Evolutionary conservation across 2,797 vertebrate species (phyloP).

Genomic region (Amazonetta brasiliensis): DNA sequence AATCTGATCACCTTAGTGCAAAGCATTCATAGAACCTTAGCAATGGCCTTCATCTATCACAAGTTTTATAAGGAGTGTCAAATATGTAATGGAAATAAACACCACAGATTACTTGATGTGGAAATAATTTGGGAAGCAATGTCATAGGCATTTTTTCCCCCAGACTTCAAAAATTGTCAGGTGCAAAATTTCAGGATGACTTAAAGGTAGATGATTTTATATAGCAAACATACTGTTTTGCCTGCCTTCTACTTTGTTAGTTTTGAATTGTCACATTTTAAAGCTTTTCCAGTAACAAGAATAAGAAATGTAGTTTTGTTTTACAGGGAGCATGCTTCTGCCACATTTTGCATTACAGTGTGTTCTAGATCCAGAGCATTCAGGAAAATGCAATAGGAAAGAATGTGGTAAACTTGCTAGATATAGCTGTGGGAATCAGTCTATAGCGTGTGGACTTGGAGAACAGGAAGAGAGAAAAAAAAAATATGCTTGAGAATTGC

Average conservation of each 20-base stretch:
- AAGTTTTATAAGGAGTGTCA: background rate
- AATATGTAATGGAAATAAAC: background rate
- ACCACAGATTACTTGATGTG: background rate
- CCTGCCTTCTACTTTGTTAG: background rate
- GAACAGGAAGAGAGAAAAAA: background rate
- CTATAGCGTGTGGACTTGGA: background rate
- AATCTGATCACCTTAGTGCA: background rate
- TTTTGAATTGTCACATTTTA: background rate
- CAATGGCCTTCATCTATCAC: background rate
- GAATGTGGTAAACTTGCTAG: background rate
- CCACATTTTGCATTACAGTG: background rate
- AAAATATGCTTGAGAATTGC: background rate
- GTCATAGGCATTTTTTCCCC: background rate
- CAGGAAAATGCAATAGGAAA: background rate
- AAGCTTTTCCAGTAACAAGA: background rate
- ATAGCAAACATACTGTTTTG: background rate
- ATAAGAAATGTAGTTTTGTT: background rate
- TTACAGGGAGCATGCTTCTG: background rate
- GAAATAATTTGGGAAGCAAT: background rate
- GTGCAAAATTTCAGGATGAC: background rate
- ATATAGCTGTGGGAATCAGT: background rate
- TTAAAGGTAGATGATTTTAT: background rate
- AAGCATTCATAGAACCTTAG: background rate
- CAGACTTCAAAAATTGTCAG: background rate
- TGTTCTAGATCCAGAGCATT: background rate